Evolutionary conservation across 1,140 invertebrate species (phyloP), one percentile per base, ranked within the genome.

Genomic region (Bradysia coprophila): DNA sequence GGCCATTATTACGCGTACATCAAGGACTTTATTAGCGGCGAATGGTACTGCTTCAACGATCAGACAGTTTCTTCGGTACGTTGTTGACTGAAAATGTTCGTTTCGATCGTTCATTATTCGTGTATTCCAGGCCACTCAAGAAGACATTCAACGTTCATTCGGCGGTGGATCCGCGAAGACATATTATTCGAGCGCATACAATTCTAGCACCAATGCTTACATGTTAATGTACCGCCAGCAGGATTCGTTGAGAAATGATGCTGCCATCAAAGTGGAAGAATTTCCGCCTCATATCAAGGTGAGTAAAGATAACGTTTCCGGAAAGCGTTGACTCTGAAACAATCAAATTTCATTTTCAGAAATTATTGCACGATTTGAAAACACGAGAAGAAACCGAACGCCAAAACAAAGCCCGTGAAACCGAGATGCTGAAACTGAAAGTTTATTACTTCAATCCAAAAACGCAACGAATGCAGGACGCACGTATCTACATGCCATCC

Each of bases 1-100:
- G 90, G 90, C 1, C 90, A 94, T 63, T 94, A 94, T 62, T 94
- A 89, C 60, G 88, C 86, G 16, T 92, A 92, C 50, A 89, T 93
- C 34, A 91, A 89, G 69, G 88, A 90, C 54, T 84, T 88, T 38
- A 63, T 70, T 34, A 80, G 69, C 23, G 64, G 72, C 15, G 65
- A 77, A 46, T 90, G 86, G 86, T 77, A 75, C 52, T 82, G 82
- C 54, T 89, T 85, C 53, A 87, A 89, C 56, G 86, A 89, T 61
- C 77, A 83, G 57, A 72, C 63, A 50, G 79, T 83, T 15, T 67
- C 64, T 18, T 56, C 66, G 51, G 75, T 79, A 59, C 57, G 59
- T 58, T 31, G 20, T 11, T 15, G 44, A 21, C 20, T n/a, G n/a
- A n/a, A n/a, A n/a, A n/a, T n/a, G n/a, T n/a, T n/a, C n/a, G n/a